Conservation (phyloP, 2,888 invertebrate genomes). For the Lasius platythorax region DNA sequence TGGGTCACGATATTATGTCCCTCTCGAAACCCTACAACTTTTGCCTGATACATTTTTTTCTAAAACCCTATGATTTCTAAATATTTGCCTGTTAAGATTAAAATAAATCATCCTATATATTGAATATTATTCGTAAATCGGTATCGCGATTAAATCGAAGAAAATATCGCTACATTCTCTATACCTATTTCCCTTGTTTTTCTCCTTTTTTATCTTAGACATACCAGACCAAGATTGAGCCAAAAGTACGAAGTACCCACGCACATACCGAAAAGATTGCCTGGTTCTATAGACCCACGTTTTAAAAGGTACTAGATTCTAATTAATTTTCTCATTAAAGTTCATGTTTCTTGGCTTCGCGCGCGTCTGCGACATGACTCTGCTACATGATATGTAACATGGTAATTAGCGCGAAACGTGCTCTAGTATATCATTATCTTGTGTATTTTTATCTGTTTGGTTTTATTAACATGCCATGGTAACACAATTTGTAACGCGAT, state of each 20-base stretch:
- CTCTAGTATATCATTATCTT: neutral
- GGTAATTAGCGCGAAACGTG: neutral
- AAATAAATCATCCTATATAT: neutral
- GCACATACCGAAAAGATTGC: constrained; percentile 16
- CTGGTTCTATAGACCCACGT: constrained; percentile 80
- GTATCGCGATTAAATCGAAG: neutral
- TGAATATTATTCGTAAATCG: neutral
- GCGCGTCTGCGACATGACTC: too few relatives aligned
- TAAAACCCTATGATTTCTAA: too few relatives aligned
- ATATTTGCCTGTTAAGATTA: too few relatives aligned
- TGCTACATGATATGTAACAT: neutral
- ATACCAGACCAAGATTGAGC: neutral
- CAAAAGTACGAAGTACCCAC: neutral
- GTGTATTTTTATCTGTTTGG: neutral
- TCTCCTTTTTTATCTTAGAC: neutral
- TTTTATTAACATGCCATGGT: neutral
- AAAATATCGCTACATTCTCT: neutral
- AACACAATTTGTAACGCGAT: neutral
- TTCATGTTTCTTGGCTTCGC: neutral
- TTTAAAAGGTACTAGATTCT: constrained; percentile 79
- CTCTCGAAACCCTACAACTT: too few relatives aligned
- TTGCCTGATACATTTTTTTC: too few relatives aligned
- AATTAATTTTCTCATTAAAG: neutral
- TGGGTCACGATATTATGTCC: too few relatives aligned
- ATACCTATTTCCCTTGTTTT: neutral